Evolutionary conservation across 1,140 invertebrate species (phyloP), one percentile per base, ranked within the genome.

Genomic region (Phymorhynchus buccinoides): DNA sequence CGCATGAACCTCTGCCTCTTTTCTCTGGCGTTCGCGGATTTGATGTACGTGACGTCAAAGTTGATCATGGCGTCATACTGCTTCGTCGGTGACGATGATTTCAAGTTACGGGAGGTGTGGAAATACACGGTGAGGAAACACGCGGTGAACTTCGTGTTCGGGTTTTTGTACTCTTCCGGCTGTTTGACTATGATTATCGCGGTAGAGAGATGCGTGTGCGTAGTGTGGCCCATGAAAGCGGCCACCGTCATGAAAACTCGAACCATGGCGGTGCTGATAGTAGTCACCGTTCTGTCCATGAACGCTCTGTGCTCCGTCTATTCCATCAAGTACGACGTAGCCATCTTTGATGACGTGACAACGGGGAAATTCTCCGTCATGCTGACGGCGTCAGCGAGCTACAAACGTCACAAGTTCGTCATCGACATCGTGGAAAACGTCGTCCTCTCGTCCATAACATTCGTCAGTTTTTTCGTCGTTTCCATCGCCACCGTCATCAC

Each of bases 351-450:
- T 71, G 3, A 75, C 37, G 73, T 75, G 37, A 75, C 1, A 35
- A 75, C 35, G 14, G 73, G 37, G 14, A 41, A 41, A 9, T 75
- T 37, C 1, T 3, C 27, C 35, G 73, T 41, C 9, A 41, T 41
- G 35, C 77, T 79, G 27, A 52, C 41, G 37, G 77, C 77, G 16
- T 79, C 77, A 6, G 3, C 22, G 41, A 27, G 9, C 41, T 79
- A 79, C 42, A 48, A n/a, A 14, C 9, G 18, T 2, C n/a, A 79
- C 42, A 79, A 52, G 35, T 18, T 52, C 44, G 9, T 48, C 44
- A 52, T 79, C 32, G 77, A 79, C 42, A 22, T 79, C 77, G n/a
- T 79, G 22, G 77, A 79, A 18, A 79, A 79, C 77, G 32, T 79
- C 42, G 77, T 79, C 44, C 44, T 79, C 22, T 52, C 77, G 3